Percentiles rank a stretch among this genome's conserved stretches.
Conservation (phyloP, 2,113 vertebrate genomes). For the Apaloderma vittatum region DNA sequence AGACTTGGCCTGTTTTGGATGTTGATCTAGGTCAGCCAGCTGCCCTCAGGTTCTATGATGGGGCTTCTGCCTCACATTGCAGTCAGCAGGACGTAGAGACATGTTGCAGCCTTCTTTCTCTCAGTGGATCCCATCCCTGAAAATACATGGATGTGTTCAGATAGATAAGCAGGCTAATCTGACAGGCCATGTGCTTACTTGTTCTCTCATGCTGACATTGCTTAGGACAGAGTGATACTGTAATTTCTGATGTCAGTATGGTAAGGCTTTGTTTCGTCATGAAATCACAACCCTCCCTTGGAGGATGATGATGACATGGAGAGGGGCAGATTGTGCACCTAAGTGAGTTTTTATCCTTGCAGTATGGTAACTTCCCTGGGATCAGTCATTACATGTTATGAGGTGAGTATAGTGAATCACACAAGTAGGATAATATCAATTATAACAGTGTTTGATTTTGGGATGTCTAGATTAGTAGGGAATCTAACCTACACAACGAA, state of each 20-base stretch:
- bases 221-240: neutral
- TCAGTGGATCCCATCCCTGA: neutral
- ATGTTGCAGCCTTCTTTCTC: neutral
- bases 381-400: neutral
- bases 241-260: neutral
- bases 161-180: neutral
- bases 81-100: neutral
- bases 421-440: neutral
- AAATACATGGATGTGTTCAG: neutral
- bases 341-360: neutral
- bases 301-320: neutral
- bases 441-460: neutral
- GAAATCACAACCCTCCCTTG: neutral
- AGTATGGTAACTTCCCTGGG: neutral
- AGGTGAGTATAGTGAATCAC: neutral
- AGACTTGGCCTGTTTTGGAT: neutral
- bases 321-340: neutral
- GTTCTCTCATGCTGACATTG: neutral
- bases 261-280: neutral
- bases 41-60: neutral
- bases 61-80: neutral
- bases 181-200: neutral
- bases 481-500: neutral
- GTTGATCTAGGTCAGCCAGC: constrained; percentile 24
- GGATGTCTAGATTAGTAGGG: neutral